Evolutionary conservation across 1,140 invertebrate species (phyloP), one percentile per base, ranked within the genome.

Genomic region (Heterodera carotae): DNA sequence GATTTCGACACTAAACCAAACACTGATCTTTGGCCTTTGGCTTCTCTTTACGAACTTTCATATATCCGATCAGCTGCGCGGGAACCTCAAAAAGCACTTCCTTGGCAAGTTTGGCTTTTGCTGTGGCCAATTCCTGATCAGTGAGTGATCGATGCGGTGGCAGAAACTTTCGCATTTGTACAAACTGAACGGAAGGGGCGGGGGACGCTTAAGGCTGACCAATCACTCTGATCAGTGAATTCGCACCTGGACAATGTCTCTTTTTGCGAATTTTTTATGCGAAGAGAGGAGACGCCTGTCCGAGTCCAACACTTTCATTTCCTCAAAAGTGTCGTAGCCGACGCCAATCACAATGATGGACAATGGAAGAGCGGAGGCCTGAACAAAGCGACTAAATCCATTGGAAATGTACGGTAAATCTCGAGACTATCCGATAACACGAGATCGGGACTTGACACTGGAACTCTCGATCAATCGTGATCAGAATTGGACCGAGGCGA

Each of bases 271-370:
- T 72, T 81, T 80, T 56, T 81, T 81, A 68, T 83, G 75, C 22
- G 82, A 74, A 12, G 76, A 83, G 7, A 83, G 48, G 53, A 84
- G 80, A 33, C 60, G 48, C 12, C 83, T 75, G 64, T 83, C 82
- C 31, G 82, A 81, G 64, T 83, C 82, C 25, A 84, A 67, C 22
- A 81, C 76, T 62, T 83, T 84, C 83, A 84, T 84, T 48, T 84
- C 83, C 22, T 84, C 84, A 66, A 84, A 84, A 31, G 84, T 80
- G 74, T 84, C 83, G 71, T 84, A 84, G 15, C 83, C 83, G 31
- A 84, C 81, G 15, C 83, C 83, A 53, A 84, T 80, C 33, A 84
- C 79, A 53, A 84, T 84, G 18, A 84, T 85, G 22, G 84, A 85
- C 27, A 84, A 69, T 2, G 83, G 83, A 6, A 84, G 69, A 34